Evolutionary conservation across 2,888 invertebrate species (phyloP), one percentile per base, ranked within the genome.

Genomic region (Athetis lepigone): DNA sequence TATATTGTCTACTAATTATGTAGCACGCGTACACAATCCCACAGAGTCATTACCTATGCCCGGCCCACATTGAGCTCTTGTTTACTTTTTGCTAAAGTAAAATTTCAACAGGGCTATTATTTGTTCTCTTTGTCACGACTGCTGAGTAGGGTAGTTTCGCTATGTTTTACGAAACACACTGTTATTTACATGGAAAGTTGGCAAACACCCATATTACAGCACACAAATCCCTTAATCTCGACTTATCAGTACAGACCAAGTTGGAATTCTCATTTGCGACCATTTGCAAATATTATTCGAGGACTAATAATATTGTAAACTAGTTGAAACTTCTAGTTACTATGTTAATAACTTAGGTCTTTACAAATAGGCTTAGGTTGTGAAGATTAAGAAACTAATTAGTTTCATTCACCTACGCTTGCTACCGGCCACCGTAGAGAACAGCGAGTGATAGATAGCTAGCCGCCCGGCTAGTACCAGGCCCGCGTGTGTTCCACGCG

Each of bases 151-250:
- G 69, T 78, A 79, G 72, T 83, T 84, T 50, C 55, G 59, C 39
- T 69, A 60, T 60, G 40, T 78, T 64, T 71, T 58, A 58, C 61
- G 69, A 74, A 78, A 70, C 69, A 75, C 58, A 67, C 62, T 69
- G 49, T 72, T 76, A 84, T 84, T 84, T 85, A 79, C 82, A 77
- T 68, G 58, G 60, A 75, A 84, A 82, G 81, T 83, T 83, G 77
- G 77, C 77, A 76, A 76, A 78, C 71, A 70, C 54, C 71, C 69
- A 72, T 68, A 51, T 73, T 71, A 69, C 61, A 70, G 69, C 72
- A 70, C 60, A 63, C 60, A 66, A 67, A 74, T 54, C 75, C 80
- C 79, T 77, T 85, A 84, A 84, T 83, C 82, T 80, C 79, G 72
- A 81, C 67, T 82, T 85, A 83, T 84, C 74, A 69, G 74, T 51